Evolutionary conservation across 1,140 invertebrate species (phyloP), one percentile per base, ranked within the genome.

Genomic region (Calliopsis andreniformis): DNA sequence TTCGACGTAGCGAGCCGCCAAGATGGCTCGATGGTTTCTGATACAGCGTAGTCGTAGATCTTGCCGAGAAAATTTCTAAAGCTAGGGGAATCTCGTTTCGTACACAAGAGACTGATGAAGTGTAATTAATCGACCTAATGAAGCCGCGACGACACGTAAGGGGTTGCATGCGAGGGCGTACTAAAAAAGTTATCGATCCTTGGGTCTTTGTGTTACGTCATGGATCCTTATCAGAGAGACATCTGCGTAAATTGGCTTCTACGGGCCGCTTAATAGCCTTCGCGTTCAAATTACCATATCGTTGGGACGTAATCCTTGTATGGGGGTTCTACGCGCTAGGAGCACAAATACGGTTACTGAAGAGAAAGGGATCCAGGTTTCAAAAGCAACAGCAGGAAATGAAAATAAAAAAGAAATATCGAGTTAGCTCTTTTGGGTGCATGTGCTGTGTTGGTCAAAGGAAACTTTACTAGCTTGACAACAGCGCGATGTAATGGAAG

Each of bases 161-260:
- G 23, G 49, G 23, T 67, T 23, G 64, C 64, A 42, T 42, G 49
- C 3, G 0, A 4, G 0, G 12, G 18, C 23, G 10, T 25, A 20
- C 10, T 68, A 68, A 68, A 68, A 43, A 68, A 42, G n/a, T 42
- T 55, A 68, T 68, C 51, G 51, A 68, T 56, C 35, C 35, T 3
- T 16, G 1, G 10, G 35, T 14, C 20, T 43, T 12, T 2, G 2
- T 28, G 5, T 23, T 68, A 67, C 20, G n/a, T 64, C 39, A 32
- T 35, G 23, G 53, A 56, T 30, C 30, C 28, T 47, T 59, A 47
- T 70, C 55, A 30, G n/a, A 3, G 7, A 18, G 3, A 32, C 30
- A 10, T 10, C 18, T 14, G 16, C 53, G n/a, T 32, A 45, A 69
- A 69, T 69, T 69, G 45, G 1, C 10, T 58, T 43, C 18, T 0